Evolutionary conservation across 1,140 invertebrate species (phyloP).

Genomic region (Drosophila ananassae): DNA sequence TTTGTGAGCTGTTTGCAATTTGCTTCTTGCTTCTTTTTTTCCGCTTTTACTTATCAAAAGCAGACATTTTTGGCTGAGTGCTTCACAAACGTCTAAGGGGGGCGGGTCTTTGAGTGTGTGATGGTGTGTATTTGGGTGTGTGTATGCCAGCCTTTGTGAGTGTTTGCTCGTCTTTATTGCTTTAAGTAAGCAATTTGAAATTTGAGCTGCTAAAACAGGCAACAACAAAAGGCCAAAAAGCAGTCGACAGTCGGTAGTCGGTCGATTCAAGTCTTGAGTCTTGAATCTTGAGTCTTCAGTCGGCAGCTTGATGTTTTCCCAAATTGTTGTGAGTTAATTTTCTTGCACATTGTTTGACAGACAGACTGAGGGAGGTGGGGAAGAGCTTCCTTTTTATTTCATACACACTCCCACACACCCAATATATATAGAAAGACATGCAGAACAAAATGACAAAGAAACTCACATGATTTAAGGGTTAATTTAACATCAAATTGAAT

Average conservation of each 20-base stretch:
- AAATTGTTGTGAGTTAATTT: slow-evolving; percentile 67
- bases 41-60: slow-evolving; percentile 40
- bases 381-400: slow-evolving; percentile 5
- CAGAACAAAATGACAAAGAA: neutral
- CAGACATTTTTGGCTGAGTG: slow-evolving; percentile 68
- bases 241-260: neutral
- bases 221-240: slow-evolving; percentile 21
- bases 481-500: slow-evolving; percentile 67
- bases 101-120: neutral
- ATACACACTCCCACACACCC: neutral
- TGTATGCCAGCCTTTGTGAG: slow-evolving; percentile 25
- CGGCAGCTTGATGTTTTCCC: slow-evolving; percentile 14
- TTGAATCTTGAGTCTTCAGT: neutral
- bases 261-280: too few relatives aligned
- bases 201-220: slow-evolving; percentile 59
- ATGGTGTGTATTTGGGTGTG: neutral
- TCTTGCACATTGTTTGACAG: slow-evolving; percentile 66
- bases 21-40: slow-evolving; percentile 35
- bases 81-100: slow-evolving; percentile 11
- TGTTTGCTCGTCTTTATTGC: slow-evolving; percentile 67
- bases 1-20: slow-evolving; percentile 51
- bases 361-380: slow-evolving; percentile 1
- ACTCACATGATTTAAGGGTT: slow-evolving; percentile 67
- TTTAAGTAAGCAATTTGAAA: slow-evolving; percentile 81
- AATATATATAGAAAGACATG: too few relatives aligned